Evolutionary conservation across 2,797 vertebrate species (phyloP).

Genomic region (Threskiornis aethiopicus): DNA sequence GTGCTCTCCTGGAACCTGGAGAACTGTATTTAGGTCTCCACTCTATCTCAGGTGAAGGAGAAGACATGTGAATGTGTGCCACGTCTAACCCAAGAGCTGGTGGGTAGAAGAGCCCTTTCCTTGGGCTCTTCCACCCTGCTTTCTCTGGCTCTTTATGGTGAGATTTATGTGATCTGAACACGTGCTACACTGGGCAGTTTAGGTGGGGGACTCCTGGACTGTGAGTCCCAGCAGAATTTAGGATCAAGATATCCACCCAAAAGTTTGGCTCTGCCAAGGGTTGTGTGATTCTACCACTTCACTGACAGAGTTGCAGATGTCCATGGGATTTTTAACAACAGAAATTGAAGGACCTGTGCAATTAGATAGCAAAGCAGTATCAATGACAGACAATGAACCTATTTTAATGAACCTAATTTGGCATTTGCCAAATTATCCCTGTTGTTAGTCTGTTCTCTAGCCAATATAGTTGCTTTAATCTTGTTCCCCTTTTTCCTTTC

Average conservation of each 20-base stretch:
- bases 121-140: background rate
- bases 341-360: background rate
- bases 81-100: background rate
- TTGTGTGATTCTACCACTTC: background rate
- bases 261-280: background rate
- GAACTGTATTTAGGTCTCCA: background rate
- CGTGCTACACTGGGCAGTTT: rapidly evolving
- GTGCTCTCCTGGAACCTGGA: background rate
- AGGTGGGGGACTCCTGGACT: background rate
- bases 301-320: background rate
- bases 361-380: background rate
- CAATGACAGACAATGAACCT: background rate
- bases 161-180: background rate
- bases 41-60: background rate
- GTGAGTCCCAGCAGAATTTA: background rate
- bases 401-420: too few species aligned
- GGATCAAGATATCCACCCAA: background rate
- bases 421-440: background rate
- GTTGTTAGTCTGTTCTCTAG: background rate
- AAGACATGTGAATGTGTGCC: background rate
- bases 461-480: background rate
- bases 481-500: background rate
- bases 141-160: background rate
- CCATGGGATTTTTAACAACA: background rate
- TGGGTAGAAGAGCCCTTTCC: background rate